phyloP scores from a whole-genome alignment of 1,140 invertebrate species.

The Trachymyrmex cornetzi region DNA sequence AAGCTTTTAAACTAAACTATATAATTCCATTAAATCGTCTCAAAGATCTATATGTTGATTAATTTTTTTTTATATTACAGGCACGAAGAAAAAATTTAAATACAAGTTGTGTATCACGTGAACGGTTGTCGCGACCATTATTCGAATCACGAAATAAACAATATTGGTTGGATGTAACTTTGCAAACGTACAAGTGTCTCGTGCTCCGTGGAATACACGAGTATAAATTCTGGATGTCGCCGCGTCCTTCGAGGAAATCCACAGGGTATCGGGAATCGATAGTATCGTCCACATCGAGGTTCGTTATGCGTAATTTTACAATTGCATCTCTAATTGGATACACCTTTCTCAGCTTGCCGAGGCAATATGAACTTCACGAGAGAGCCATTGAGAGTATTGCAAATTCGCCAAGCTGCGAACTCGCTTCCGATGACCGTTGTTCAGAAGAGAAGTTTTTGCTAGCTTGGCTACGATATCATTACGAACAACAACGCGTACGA shows the following conservation, averaged over 20 bases:
- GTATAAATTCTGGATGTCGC: background rate
- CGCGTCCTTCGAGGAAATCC: conserved; percentile 1
- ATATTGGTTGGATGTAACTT: conserved; percentile 83
- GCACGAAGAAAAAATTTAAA: background rate
- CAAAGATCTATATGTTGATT: background rate
- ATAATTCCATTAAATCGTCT: background rate
- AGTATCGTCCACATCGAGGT: background rate
- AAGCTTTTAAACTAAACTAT: background rate
- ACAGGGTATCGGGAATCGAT: conserved; percentile 2
- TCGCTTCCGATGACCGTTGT: background rate
- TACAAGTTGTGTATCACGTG: background rate
- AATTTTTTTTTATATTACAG: conserved; percentile 3
- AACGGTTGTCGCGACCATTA: conserved; percentile 31
- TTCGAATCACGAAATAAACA: conserved; percentile 81
- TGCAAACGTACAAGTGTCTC: conserved; percentile 83
- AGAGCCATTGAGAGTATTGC: background rate
- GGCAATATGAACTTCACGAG: conserved; percentile 4
- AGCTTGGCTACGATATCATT: conserved; percentile 75
- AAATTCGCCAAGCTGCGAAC: background rate
- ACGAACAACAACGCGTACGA: conserved; percentile 60
- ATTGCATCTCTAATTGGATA: background rate
- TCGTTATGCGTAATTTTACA: conserved; percentile 6
- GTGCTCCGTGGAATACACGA: conserved; percentile 66
- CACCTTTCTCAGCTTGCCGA: background rate
- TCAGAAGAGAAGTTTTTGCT: conserved; percentile 67